Evolutionary conservation across 2,113 vertebrate genomes (phyloP), one percentile per base, ranked within the genome.

Genomic region (Promerops cafer): DNA sequence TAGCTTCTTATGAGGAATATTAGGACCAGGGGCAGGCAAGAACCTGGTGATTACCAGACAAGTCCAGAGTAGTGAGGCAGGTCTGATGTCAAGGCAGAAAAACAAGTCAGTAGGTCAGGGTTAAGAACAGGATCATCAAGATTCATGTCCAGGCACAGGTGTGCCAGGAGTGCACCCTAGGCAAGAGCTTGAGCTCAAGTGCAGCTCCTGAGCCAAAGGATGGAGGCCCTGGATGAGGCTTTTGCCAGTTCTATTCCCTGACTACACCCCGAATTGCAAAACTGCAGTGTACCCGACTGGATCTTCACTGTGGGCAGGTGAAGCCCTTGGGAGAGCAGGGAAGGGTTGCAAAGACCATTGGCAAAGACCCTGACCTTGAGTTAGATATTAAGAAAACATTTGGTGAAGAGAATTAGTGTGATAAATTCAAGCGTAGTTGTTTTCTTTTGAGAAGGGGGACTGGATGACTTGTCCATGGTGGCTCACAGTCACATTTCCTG

Each of bases 151-250:
- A 49, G 44, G 53, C 53, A 37, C 8, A 20, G 30, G 16, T 60
- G 31, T 44, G 19, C 33, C 3, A 18, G 42, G 37, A 37, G 33
- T 20, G 33, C 16, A 35, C 9, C 2, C 27, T n/a, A 31, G 45
- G 33, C 63, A 56, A 33, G 31, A 23, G 24, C 33, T 21, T 35
- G 45, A 63, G 54, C 64, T 88, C 30, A 23, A 28, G 35, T 33
- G 57, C 0, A 0, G 5, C 31, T 88, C 49, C 42, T 1, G 4
- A 27, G n/a, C 13, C n/a, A 16, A 82, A 52, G 61, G 35, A 30
- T 39, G 44, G 47, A 64, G n/a, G 45, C 24, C 30, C 7, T 4
- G 2, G 6, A 3, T 54, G 26, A 81, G 56, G 52, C 26, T 3
- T 52, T 39, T 70, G 16, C 33, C 23, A 24, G 52, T 57, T 70